Percentiles rank a stretch among this genome's conserved stretches.
These are phyloP conservation scores for Columbina picui DNA, from an alignment of 2,113 vertebrate species.

Conservation along the genomic window DNA sequence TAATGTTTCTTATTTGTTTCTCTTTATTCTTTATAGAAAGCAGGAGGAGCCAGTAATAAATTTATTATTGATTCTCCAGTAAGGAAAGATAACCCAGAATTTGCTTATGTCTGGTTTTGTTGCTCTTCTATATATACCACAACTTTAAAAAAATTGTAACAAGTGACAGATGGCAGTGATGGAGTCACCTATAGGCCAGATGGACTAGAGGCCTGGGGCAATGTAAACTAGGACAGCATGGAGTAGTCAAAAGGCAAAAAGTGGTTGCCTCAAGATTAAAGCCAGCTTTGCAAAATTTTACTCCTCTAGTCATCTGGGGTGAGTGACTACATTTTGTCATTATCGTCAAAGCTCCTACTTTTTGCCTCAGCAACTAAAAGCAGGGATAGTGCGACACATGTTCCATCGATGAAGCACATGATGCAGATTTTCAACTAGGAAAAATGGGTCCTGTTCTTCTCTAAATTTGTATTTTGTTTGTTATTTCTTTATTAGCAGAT, in stretches of 20 bases:
- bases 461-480: neutral
- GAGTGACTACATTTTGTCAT: neutral
- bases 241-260: neutral
- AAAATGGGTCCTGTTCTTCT: neutral
- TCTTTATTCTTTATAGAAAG: neutral
- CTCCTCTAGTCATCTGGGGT: neutral
- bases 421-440: neutral
- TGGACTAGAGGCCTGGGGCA: neutral
- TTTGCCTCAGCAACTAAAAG: neutral
- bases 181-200: neutral
- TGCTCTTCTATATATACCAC: neutral
- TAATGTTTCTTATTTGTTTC: neutral
- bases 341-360: neutral
- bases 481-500: neutral
- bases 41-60: neutral
- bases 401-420: neutral
- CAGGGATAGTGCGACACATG: neutral
- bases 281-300: neutral
- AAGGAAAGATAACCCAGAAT: neutral
- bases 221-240: neutral
- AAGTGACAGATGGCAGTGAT: neutral
- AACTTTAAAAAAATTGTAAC: neutral
- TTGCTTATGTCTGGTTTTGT: neutral
- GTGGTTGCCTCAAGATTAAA: neutral
- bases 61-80: neutral